Evolutionary conservation across 30 jellyfish, hydroid and myxozoan genomes (phyloP), one percentile per base, ranked within the genome.

Genomic region (Hydractinia symbiolongicarpus): DNA sequence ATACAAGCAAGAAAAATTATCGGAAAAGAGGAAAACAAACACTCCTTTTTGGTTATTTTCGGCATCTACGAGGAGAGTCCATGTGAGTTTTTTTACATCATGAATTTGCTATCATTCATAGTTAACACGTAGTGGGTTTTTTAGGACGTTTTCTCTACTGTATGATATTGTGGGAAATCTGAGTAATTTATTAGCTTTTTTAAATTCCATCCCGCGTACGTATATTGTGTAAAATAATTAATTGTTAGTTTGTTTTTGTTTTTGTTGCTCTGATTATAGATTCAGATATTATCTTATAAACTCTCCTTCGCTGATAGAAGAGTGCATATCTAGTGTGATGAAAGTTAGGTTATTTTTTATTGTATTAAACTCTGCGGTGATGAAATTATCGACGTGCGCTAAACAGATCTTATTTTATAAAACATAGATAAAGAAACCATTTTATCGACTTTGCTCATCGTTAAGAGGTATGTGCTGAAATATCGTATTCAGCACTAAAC

Each of bases 101-200:
- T 64, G 52, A 2, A 7, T 64, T 64, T 64, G 7, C 19, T 13
- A 7, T 13, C 40, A 0, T 64, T 64, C 74, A 51, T 64, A 44
- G 74, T 64, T 7, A n/a, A n/a, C 8, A 6, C 74, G 74, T 64
- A 6, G 74, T 64, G 9, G 9, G 3, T 7, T 64, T 64, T 64
- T 64, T 51, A 64, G 4, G 40, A 44, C 7, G 7, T n/a, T 64
- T 64, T 64, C 74, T 7, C 19, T 64, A n/a, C 40, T 64, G 74
- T 64, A 64, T 64, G 74, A 64, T 64, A 64, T 44, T 64, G 74
- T 64, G 74, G 74, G 74, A 64, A 64, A 44, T 64, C 52, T 13
- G 52, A 64, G 52, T 64, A 64, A 64, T 64, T 64, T 64, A 64
- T 64, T 64, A 64, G 74, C 74, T 44, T 64, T 64, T 64, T 64